These are phyloP conservation scores for Lepidocyrtinus sp. DNA, from an alignment of 2,888 invertebrate genomes.

Conservation along the genomic window DNA sequence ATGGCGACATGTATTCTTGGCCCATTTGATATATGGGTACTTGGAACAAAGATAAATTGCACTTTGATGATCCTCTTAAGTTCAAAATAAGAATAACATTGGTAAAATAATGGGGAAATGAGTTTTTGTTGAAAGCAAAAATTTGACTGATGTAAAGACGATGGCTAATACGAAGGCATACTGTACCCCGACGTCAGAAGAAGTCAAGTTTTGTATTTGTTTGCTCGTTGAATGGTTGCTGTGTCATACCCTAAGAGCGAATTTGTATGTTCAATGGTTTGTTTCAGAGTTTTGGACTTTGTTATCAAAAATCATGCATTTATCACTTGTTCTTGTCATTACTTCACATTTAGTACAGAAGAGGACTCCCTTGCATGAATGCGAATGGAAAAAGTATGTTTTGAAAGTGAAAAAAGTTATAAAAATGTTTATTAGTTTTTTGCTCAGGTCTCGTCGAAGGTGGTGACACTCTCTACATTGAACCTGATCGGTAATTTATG, in stretches of 20 bases:
- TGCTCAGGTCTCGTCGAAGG: background rate
- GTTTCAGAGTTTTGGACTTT: too few species aligned
- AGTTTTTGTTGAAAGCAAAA: background rate
- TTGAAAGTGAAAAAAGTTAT: background rate
- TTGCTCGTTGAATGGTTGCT: too few species aligned
- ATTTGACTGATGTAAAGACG: background rate
- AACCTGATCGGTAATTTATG: constrained; percentile 57
- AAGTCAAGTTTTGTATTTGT: too few species aligned
- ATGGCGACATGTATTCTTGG: background rate
- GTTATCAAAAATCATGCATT: too few species aligned
- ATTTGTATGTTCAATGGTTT: too few species aligned
- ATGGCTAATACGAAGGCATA: too few species aligned
- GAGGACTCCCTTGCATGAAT: constrained; percentile 4
- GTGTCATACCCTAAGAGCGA: too few species aligned
- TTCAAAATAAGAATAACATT: background rate
- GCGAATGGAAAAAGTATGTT: constrained; percentile 6
- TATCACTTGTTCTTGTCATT: background rate
- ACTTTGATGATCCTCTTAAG: background rate
- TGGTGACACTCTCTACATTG: constrained; percentile 14
- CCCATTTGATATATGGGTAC: constrained; percentile 28
- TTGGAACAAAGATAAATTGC: constrained; percentile 40
- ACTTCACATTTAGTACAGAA: background rate
- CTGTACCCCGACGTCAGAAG: too few species aligned
- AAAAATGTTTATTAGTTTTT: background rate
- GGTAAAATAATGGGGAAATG: background rate